Evolutionary conservation across 1,140 invertebrate genomes (phyloP).

Genomic region (Chironomus striatipennis): DNA sequence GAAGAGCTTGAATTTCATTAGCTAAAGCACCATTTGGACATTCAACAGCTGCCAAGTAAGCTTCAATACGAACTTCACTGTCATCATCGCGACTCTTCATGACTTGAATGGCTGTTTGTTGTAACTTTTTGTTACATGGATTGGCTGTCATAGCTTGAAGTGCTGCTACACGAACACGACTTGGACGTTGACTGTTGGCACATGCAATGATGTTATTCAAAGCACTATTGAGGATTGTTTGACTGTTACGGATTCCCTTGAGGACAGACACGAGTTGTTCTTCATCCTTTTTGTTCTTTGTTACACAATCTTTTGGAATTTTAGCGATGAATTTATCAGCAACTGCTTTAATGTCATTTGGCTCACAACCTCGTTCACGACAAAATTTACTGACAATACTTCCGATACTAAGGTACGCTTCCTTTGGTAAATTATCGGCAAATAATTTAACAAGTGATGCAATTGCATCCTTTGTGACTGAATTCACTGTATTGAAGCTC

Average conservation of each 20-base stretch:
- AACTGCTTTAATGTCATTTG: conserved; percentile 49
- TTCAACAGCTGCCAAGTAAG: conserved; percentile 67
- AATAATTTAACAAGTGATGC: conserved; percentile 29
- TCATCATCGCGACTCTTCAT: conserved; percentile 65
- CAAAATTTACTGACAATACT: conserved; percentile 59
- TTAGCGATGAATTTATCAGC: conserved; percentile 55
- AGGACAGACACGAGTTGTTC: conserved; percentile 62
- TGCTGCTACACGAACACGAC: conserved; percentile 67
- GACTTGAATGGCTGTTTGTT: conserved; percentile 48
- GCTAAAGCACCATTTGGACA: conserved; percentile 63
- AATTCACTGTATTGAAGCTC: conserved; percentile 58
- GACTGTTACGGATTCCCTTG: conserved; percentile 76
- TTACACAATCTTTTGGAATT: conserved; percentile 54
- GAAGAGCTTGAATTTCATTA: conserved; percentile 57
- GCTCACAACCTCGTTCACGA: conserved; percentile 47
- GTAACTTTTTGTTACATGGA: conserved; percentile 49
- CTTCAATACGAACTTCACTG: conserved; percentile 79
- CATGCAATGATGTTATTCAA: conserved; percentile 55
- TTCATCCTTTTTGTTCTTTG: conserved; percentile 57
- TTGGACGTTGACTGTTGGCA: conserved; percentile 51
- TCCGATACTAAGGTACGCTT: conserved; percentile 63
- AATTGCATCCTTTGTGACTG: conserved; percentile 59
- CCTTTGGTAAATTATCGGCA: conserved; percentile 45
- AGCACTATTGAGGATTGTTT: conserved; percentile 53
- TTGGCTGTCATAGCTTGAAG: conserved; percentile 66